phyloP scores from a whole-genome alignment of 2,113 vertebrate species.

The Vireo altiloquus region DNA sequence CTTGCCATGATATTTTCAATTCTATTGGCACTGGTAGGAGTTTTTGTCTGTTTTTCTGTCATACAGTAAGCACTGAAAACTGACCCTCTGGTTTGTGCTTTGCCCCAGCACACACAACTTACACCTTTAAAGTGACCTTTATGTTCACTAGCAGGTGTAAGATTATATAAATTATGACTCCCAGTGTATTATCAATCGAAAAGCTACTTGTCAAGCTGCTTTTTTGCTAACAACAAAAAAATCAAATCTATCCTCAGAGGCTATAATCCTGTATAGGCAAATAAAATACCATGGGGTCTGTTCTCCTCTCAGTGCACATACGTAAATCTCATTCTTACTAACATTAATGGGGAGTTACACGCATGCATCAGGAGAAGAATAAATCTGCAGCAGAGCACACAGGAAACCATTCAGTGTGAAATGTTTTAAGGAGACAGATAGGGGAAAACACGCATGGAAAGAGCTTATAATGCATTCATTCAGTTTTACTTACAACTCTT shows the following conservation, averaged over 20 bases:
- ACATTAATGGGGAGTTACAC: slow-evolving; percentile 58
- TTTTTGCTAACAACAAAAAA: slow-evolving; percentile 67
- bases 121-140: slow-evolving; percentile 70
- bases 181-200: slow-evolving; percentile 72
- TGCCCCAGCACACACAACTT: slow-evolving; percentile 28
- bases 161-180: slow-evolving; percentile 71
- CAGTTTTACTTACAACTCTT: slow-evolving; percentile 27
- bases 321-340: slow-evolving; percentile 65
- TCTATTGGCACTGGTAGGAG: slow-evolving; percentile 43
- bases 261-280: slow-evolving; percentile 48
- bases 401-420: slow-evolving; percentile 46
- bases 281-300: slow-evolving; percentile 65
- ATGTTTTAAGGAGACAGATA: slow-evolving; percentile 33
- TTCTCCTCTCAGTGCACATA: slow-evolving; percentile 46
- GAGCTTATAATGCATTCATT: not conserved
- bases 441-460: slow-evolving; percentile 6
- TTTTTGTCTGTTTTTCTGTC: slow-evolving; percentile 38
- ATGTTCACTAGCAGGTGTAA: slow-evolving; percentile 57
- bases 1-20: slow-evolving; percentile 66
- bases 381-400: slow-evolving; percentile 36
- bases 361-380: slow-evolving; percentile 47
- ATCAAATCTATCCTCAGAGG: slow-evolving; percentile 66
- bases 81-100: slow-evolving; percentile 38
- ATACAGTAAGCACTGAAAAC: not conserved
- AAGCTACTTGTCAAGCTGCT: slow-evolving; percentile 53